Evolutionary conservation across 1,140 invertebrate species (phyloP), one percentile per base, ranked within the genome.

Genomic region (Lasioglossum baleicum): DNA sequence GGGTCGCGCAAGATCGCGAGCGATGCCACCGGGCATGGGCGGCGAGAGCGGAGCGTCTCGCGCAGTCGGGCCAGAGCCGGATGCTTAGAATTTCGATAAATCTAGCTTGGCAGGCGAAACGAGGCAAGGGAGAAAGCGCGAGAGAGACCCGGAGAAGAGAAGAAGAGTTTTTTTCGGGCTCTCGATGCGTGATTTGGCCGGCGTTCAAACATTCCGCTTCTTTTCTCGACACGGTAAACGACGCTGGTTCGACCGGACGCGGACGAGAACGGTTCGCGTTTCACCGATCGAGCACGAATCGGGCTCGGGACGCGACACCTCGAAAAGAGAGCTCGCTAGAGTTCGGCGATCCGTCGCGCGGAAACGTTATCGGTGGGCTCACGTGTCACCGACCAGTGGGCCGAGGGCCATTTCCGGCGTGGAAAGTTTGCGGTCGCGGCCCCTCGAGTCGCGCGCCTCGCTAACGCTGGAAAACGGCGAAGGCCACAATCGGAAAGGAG

Each of bases 11-110:
- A 35, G 56, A 56, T 69, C 67, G 80, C 75, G 69, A 60, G 66
- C 31, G 44, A 61, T 75, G 61, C 75, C 51, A 31, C 56, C 51
- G 61, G 35, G 35, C 35, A 35, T 35, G 35, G 35, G 35, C 35
- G 35, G 35, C 35, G 35, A 35, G 35, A 35, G 35, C 35, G 35
- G 35, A 35, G 35, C 35, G 35, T 35, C 35, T 35, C 35, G 35
- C 35, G 35, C 35, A 35, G 35, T 70, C 56, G 75, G 65, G 69
- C 61, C 61, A 63, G 35, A 35, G 71, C 61, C 77, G 80, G 85
- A 88, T 88, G 88, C 84, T 90, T 90, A 90, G 88, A 88, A 90
- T 90, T 90, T 90, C 87, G 85, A 91, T 91, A 90, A 91, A 91
- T 91, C 85, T 87, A 88, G 85, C 76, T 81, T 84, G 64, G 44